Conservation (phyloP, 2,888 invertebrate genomes). For the Diaprepes abbreviatus region DNA sequence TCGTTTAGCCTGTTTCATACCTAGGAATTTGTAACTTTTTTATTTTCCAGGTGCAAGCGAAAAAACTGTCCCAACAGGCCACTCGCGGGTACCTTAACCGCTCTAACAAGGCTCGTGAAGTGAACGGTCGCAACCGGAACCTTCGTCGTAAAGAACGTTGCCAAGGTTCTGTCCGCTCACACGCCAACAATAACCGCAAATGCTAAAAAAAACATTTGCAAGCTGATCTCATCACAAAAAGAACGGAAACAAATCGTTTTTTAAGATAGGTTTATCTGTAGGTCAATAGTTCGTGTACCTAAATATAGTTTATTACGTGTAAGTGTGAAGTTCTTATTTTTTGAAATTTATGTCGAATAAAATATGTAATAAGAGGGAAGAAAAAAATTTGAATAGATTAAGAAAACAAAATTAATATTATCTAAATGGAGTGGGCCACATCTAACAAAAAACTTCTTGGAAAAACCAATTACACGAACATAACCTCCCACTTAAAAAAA, state of each 20-base stretch:
- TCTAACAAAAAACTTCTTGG: too few relatives aligned
- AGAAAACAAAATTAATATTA: too few relatives aligned
- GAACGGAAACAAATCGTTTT: neutral
- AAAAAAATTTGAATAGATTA: too few relatives aligned
- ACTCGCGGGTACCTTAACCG: conserved; percentile 67
- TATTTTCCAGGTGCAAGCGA: conserved; percentile 66
- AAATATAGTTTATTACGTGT: neutral
- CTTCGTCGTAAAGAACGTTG: conserved; percentile 67
- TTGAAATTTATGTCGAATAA: too few relatives aligned
- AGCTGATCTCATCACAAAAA: conserved; percentile 60
- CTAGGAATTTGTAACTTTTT: too few relatives aligned
- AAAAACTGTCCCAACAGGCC: conserved; percentile 55
- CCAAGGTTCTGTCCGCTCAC: conserved; percentile 67
- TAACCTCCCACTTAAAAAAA: too few relatives aligned
- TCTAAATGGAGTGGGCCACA: too few relatives aligned
- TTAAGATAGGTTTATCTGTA: conserved; percentile 10
- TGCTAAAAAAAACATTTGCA: conserved; percentile 63
- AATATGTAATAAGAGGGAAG: too few relatives aligned
- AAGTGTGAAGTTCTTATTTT: conserved; percentile 1
- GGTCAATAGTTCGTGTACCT: neutral
- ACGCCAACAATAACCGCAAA: conserved; percentile 71
- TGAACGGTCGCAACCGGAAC: conserved; percentile 58
- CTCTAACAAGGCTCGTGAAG: conserved; percentile 71
- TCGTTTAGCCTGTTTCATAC: too few relatives aligned
- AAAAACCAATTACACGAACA: too few relatives aligned